phyloP scores from a whole-genome alignment of 2,888 invertebrate genomes.

The Cephus nigrinus region DNA sequence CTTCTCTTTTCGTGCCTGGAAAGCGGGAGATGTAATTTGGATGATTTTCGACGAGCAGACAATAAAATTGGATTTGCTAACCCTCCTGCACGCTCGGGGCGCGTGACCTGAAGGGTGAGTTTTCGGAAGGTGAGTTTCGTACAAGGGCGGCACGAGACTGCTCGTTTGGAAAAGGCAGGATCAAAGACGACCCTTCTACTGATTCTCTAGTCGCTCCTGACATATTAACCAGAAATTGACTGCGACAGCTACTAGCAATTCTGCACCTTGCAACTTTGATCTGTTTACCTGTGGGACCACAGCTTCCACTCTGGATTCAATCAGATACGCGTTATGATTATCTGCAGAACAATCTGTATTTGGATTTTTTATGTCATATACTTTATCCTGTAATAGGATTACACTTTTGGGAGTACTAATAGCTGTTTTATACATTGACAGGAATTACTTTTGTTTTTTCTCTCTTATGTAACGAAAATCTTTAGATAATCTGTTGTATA shows the following conservation, averaged over 20 bases:
- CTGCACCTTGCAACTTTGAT: constrained; percentile 46
- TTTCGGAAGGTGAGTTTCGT: constrained; percentile 42
- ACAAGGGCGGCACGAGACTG: constrained; percentile 23
- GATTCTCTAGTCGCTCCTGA: constrained; percentile 46
- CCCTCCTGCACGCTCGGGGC: constrained; percentile 39
- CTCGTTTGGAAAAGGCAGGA: constrained; percentile 22
- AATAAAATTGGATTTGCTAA: constrained; percentile 54
- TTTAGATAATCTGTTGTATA: too few species aligned
- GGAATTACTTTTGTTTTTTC: too few species aligned
- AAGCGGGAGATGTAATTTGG: constrained; percentile 16
- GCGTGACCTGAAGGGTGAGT: constrained; percentile 44
- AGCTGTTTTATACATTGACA: too few species aligned
- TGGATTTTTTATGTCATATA: too few species aligned
- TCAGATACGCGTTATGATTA: too few species aligned
- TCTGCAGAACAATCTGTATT: too few species aligned
- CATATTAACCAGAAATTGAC: constrained; percentile 57
- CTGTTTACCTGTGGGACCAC: constrained; percentile 39
- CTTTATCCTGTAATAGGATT: too few species aligned
- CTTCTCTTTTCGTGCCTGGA: background rate
- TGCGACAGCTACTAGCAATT: constrained; percentile 50
- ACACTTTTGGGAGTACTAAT: too few species aligned
- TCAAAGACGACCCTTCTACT: constrained; percentile 47
- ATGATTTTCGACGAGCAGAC: constrained; percentile 28
- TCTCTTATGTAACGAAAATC: too few species aligned
- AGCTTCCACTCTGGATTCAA: constrained; percentile 25